Conservation (phyloP, 1,140 invertebrate species). For the Frieseomelitta varia region DNA sequence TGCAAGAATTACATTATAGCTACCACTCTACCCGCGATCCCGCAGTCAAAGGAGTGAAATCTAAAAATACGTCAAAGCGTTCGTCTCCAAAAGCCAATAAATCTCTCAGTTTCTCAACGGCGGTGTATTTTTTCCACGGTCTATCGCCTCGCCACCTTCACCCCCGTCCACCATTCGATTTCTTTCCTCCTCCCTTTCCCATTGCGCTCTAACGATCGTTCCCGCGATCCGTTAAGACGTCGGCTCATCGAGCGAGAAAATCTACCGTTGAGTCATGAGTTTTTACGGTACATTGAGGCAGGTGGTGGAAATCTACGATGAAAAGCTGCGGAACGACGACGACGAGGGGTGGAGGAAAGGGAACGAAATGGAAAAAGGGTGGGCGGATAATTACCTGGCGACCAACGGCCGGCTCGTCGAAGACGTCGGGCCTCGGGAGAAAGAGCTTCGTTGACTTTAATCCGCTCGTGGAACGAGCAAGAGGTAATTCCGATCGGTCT, state of each 20-base stretch:
- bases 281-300: constrained; percentile 59
- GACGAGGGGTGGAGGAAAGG: not conserved
- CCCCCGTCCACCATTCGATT: too few relatives aligned
- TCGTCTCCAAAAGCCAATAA: not conserved
- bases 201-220: not conserved
- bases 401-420: not conserved
- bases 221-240: constrained; percentile 28
- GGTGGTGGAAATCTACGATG: constrained; percentile 27
- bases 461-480: constrained; percentile 49
- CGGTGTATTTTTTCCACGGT: constrained; percentile 2
- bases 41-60: too few relatives aligned
- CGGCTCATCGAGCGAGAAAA: constrained; percentile 58
- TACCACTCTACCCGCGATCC: too few relatives aligned
- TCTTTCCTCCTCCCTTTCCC: too few relatives aligned
- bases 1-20: too few relatives aligned
- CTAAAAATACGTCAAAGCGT: not conserved
- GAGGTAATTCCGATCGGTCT: constrained; percentile 40
- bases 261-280: constrained; percentile 51
- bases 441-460: constrained; percentile 44
- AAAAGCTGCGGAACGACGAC: constrained; percentile 25
- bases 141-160: not conserved
- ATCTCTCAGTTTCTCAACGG: constrained; percentile 4
- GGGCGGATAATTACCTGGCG: constrained; percentile 52
- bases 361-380: not conserved
- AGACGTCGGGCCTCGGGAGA: constrained; percentile 31